Percentiles rank a stretch among this genome's conserved stretches.
Conservation (phyloP, 2,797 vertebrate species). For the Australoheros facetus region DNA sequence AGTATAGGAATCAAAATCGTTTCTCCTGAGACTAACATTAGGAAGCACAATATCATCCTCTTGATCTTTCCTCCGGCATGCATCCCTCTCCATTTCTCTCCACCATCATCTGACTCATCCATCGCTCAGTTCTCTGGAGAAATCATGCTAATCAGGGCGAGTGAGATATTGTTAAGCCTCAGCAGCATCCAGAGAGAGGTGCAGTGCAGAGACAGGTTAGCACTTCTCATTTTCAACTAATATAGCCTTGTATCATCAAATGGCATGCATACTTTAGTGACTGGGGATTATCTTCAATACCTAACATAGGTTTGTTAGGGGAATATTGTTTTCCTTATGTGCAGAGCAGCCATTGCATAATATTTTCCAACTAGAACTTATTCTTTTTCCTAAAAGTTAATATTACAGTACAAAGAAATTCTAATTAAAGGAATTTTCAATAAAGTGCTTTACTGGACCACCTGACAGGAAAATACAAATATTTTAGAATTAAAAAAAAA, state of each 20-base stretch:
- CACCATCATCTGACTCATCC: slow-evolving; percentile 60
- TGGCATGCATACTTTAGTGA: slow-evolving; percentile 2
- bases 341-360: not conserved
- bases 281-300: slow-evolving; percentile 1
- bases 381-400: not conserved
- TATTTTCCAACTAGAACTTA: not conserved
- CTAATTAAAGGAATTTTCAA: not conserved
- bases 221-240: slow-evolving; percentile 53
- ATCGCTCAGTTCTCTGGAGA: slow-evolving; percentile 53
- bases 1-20: slow-evolving; percentile 54
- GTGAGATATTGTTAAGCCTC: slow-evolving; percentile 43
- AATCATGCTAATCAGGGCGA: slow-evolving; percentile 59
- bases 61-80: slow-evolving; percentile 40
- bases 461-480: not conserved
- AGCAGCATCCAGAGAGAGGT: slow-evolving; percentile 38
- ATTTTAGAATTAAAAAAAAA: not conserved
- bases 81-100: slow-evolving; percentile 40
- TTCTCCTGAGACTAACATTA: slow-evolving; percentile 45
- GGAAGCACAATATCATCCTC: slow-evolving; percentile 39
- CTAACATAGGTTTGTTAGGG: not conserved
- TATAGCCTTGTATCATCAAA: slow-evolving; percentile 26
- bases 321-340: not conserved
- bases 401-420: not conserved
- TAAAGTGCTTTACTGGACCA: too few species aligned
- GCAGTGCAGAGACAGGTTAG: slow-evolving; percentile 34